phyloP scores from a whole-genome alignment of 2,888 invertebrate genomes.

The Cerceris ruficornis region DNA sequence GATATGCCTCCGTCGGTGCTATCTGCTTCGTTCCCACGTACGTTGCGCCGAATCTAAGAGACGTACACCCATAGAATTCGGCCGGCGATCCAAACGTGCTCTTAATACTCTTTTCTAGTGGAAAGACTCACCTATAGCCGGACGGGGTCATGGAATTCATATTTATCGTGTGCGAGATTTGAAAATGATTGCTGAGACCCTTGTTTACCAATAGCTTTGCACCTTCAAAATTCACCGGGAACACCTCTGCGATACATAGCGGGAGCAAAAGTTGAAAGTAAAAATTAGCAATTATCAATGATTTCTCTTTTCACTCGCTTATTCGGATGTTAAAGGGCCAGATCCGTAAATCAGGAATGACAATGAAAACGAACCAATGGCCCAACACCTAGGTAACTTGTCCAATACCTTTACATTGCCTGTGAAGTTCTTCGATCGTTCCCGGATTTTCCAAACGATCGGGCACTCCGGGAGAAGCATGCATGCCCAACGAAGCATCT shows the following conservation, averaged over 20 bases:
- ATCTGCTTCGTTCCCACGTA: slow-evolving; percentile 97
- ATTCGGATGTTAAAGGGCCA: background rate
- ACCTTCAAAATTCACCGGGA: slow-evolving; percentile 98
- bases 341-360: too few relatives aligned
- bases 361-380: too few relatives aligned
- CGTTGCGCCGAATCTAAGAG: slow-evolving; percentile 93
- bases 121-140: slow-evolving; percentile 85
- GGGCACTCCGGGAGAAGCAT: slow-evolving; percentile 43
- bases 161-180: slow-evolving; percentile 97
- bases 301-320: background rate
- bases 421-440: slow-evolving; percentile 96
- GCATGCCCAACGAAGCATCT: slow-evolving; percentile 54
- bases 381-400: slow-evolving; percentile 89
- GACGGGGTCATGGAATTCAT: slow-evolving; percentile 93
- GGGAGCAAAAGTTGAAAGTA: too few relatives aligned
- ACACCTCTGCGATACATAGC: slow-evolving; percentile 88
- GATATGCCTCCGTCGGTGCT: slow-evolving; percentile 95
- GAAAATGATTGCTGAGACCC: slow-evolving; percentile 98
- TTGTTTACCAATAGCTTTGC: slow-evolving; percentile 97
- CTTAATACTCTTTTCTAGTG: too few relatives aligned
- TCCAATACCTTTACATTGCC: slow-evolving; percentile 97
- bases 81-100: too few relatives aligned
- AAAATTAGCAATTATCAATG: too few relatives aligned
- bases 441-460: slow-evolving; percentile 90
- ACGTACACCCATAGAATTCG: too few relatives aligned